Conservation (phyloP, 2,888 invertebrate species). For the Trilocha varians region DNA sequence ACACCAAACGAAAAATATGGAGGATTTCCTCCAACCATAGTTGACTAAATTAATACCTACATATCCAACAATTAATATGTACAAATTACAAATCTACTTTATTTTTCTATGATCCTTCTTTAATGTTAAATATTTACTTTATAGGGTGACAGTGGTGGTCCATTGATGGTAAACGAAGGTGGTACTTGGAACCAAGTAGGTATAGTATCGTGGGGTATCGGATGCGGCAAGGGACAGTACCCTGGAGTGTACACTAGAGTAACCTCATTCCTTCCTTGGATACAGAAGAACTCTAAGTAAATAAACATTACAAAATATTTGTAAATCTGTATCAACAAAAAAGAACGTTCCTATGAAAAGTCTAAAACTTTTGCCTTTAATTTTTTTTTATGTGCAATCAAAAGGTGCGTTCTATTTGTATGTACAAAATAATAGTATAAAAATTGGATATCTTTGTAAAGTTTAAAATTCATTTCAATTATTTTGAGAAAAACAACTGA, state of each 20-base stretch:
- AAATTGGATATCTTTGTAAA: slow-evolving; percentile 5
- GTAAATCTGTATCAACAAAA: no score
- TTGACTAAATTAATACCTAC: no score
- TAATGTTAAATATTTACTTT: no score
- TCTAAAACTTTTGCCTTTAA: no score
- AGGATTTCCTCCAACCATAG: no score
- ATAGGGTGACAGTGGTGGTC: slow-evolving; percentile 92
- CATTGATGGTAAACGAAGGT: slow-evolving; percentile 84
- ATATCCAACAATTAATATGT: no score
- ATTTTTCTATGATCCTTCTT: no score
- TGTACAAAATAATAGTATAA: neutral
- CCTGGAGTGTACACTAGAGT: slow-evolving; percentile 93
- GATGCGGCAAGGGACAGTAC: slow-evolving; percentile 92
- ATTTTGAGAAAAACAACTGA: slow-evolving; percentile 64
- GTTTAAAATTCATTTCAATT: slow-evolving; percentile 29
- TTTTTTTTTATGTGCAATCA: no score
- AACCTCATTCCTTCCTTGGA: slow-evolving; percentile 88
- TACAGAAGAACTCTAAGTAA: slow-evolving; percentile 85
- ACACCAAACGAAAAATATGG: no score
- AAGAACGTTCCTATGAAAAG: no score
- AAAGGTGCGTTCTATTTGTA: no score
- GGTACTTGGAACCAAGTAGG: slow-evolving; percentile 88
- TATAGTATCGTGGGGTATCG: slow-evolving; percentile 93
- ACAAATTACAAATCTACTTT: no score
- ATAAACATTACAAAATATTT: neutral